Base-by-base conservation (phyloP, 2,113 vertebrate genomes). In the Ophiodon elongatus region DNA sequence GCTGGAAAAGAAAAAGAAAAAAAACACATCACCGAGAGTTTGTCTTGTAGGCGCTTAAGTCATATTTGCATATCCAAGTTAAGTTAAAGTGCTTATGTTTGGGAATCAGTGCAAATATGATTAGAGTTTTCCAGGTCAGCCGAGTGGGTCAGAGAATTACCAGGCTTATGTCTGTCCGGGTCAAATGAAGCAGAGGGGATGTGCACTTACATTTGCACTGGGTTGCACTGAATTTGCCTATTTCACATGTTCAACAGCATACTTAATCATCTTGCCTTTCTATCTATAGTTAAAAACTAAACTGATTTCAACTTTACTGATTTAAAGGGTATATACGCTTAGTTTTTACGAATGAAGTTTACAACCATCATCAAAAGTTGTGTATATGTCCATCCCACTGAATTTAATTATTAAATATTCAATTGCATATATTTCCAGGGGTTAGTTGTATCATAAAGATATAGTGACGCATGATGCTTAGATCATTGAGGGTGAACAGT, bases 31-130 rank as follows among this genome's bases (percentile, higher is more conserved):
- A 82, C 57, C 1, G 50, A 75, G 71, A 88, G 79, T 89, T 90
- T 91, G 85, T 91, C 83, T 86, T 84, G 76, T 84, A 71, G 79
- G 82, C 41, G 27, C 54, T 41, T 77, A 85, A 84, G 87, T 62
- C 52, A 82, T 60, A 85, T 92, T 93, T 92, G 85, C 88, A 91
- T 91, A 90, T 86, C 65, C 37, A 11, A 83, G 80, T 78, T 78
- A 86, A 81, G 76, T 83, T 79, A 82, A 87, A 88, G 88, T 91
- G 80, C 90, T 92, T 90, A 84, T 82, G 89, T 91, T 87, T 87
- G 80, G 84, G 68, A 91, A 89, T 82, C 68, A 80, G 57, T 56
- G 62, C 37, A 89, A 88, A 91, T 82, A 83, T 91, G 83, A 89
- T 90, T 78, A 82, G 52, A 81, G 84, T 85, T 88, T 92, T 92